These are phyloP conservation scores for Heterodera filipjevi DNA, from an alignment of 2,888 invertebrate species.

Conservation along the genomic window DNA sequence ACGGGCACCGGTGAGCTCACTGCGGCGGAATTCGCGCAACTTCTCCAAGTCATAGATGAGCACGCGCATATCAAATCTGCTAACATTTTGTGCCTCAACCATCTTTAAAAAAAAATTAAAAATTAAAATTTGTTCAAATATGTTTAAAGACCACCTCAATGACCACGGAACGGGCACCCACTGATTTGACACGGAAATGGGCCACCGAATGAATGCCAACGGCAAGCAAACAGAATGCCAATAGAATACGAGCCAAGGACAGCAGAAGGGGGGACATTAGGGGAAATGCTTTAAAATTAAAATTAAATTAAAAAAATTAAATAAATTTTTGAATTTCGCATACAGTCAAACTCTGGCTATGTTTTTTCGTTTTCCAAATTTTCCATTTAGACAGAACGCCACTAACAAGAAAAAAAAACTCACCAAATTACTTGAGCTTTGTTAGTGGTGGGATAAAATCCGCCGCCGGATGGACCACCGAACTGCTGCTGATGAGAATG, in stretches of 20 bases:
- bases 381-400: not conserved
- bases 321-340: too few relatives aligned
- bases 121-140: not conserved
- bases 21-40: conserved; percentile 42
- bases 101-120: conserved; percentile 20
- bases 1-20: conserved; percentile 37
- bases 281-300: not conserved
- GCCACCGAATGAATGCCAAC: conserved; percentile 3
- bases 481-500: not conserved
- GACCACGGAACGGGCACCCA: conserved; percentile 20
- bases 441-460: not conserved
- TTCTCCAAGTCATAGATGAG: conserved; percentile 41
- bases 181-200: conserved; percentile 24
- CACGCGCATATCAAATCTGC: conserved; percentile 31
- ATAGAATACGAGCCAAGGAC: not conserved
- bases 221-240: not conserved
- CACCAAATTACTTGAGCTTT: not conserved
- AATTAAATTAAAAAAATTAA: not conserved
- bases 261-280: not conserved
- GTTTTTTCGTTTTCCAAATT: not conserved
- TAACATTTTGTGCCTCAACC: conserved; percentile 23
- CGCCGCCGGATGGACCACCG: not conserved
- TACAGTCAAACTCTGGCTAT: too few relatives aligned
- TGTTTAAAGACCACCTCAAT: not conserved
- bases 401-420: not conserved